Evolutionary conservation across 2,113 vertebrate species (phyloP).

Genomic region (Rhodinocichla rosea): DNA sequence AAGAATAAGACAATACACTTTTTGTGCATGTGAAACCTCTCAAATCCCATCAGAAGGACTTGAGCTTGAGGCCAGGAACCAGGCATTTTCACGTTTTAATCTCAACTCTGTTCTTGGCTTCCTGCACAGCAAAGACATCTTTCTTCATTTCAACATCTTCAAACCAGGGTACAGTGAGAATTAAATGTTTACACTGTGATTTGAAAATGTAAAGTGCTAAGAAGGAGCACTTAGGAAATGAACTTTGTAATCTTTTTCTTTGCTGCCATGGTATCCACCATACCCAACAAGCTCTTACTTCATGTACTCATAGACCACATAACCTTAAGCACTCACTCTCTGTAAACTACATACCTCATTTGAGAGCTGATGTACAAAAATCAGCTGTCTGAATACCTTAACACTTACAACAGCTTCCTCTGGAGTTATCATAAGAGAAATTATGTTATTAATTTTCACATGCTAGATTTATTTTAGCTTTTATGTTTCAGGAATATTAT

Average conservation of each 20-base stretch:
- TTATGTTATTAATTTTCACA: conserved; percentile 49
- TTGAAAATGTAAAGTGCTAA: conserved; percentile 43
- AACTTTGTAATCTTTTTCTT: conserved; percentile 30
- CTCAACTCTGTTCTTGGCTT: conserved; percentile 17
- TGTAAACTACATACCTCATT: conserved; percentile 54
- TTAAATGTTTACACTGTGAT: conserved; percentile 44
- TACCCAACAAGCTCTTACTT: conserved; percentile 18
- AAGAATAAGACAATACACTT: neutral
- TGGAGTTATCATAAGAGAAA: conserved; percentile 33
- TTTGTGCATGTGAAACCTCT: conserved; percentile 9
- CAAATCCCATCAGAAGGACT: neutral
- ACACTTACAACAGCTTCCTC: conserved; percentile 51
- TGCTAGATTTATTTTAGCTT: conserved; percentile 45
- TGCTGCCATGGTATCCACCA: conserved; percentile 21
- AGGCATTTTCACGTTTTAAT: neutral
- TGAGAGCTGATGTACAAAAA: conserved; percentile 60
- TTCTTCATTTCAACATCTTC: conserved; percentile 49
- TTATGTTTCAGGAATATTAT: conserved; percentile 22
- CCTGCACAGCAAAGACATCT: conserved; percentile 4
- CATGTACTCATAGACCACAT: neutral
- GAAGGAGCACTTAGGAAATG: conserved; percentile 34
- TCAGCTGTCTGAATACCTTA: conserved; percentile 62
- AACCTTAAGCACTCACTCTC: conserved; percentile 21
- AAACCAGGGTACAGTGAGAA: conserved; percentile 23
- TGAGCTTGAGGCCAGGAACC: neutral